Conservation (phyloP, 2,888 invertebrate species). For the Oligia latruncula region DNA sequence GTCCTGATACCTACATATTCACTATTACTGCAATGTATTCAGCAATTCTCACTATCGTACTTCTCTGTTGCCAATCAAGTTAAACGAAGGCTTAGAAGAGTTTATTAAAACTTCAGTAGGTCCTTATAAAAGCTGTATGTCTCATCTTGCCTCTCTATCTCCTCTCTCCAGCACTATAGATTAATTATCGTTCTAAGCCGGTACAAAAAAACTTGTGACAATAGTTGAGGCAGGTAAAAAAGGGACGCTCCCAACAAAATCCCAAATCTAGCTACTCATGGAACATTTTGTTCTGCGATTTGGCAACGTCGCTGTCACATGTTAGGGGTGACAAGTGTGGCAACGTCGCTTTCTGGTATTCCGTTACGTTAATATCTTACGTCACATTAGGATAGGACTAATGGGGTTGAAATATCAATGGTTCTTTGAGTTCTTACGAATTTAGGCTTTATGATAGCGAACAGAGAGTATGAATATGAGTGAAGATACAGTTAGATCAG, state of each 20-base stretch:
- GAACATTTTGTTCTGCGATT: conserved; percentile 72
- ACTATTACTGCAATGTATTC: background rate
- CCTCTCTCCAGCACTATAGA: conserved; percentile 18
- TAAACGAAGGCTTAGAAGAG: background rate
- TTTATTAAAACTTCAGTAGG: background rate
- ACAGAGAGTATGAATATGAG: background rate
- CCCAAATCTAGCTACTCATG: conserved; percentile 76
- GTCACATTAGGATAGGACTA: conserved; percentile 45
- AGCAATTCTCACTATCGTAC: background rate
- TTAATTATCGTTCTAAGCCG: conserved; percentile 56
- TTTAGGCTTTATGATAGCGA: background rate
- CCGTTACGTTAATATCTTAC: conserved; percentile 47
- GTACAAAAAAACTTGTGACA: conserved; percentile 67
- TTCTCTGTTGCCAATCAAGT: background rate
- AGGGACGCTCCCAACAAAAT: conserved; percentile 69
- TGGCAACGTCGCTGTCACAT: conserved; percentile 82
- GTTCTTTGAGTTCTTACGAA: background rate
- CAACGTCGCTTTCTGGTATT: conserved; percentile 73
- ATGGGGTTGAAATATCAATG: conserved; percentile 27
- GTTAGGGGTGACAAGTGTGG: conserved; percentile 74
- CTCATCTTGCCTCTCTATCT: conserved; percentile 13
- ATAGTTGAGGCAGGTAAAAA: conserved; percentile 81
- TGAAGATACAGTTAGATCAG: background rate
- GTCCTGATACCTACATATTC: background rate
- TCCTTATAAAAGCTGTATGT: background rate